Conservation (phyloP, 2,797 vertebrate species). For the Pogonophryne albipinna region DNA sequence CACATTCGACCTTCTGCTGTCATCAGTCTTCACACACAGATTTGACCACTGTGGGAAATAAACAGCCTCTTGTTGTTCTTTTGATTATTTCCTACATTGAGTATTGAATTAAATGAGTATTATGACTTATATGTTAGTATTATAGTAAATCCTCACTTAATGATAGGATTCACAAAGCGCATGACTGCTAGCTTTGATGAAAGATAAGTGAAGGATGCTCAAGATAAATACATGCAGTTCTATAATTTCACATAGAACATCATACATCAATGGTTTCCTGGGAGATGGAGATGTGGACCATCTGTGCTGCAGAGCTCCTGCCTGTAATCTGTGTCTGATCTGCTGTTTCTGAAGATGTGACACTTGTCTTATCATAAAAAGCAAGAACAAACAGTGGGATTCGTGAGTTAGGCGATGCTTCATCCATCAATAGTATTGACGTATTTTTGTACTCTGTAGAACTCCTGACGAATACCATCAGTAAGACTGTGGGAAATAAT, state of each 20-base stretch:
- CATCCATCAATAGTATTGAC: background rate
- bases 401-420: background rate
- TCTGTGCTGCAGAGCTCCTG: background rate
- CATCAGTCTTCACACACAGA: constrained; percentile 23
- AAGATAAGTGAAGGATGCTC: background rate
- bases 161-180: no score
- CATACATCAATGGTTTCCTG: background rate
- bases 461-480: background rate
- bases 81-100: background rate
- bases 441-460: background rate
- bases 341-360: background rate
- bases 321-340: background rate
- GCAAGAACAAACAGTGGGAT: background rate
- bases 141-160: background rate
- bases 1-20: constrained; percentile 44
- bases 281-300: background rate
- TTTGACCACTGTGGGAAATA: constrained; percentile 16
- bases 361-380: background rate
- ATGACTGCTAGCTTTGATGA: background rate
- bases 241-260: background rate
- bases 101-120: no score
- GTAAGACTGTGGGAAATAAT: background rate
- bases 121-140: background rate
- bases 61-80: background rate
- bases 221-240: background rate